A percentile compares a stretch with the other conserved stretches of the same genome.
Evolutionary conservation across 2,797 vertebrate species (phyloP).

Genomic region (Enteromius anoplus): DNA sequence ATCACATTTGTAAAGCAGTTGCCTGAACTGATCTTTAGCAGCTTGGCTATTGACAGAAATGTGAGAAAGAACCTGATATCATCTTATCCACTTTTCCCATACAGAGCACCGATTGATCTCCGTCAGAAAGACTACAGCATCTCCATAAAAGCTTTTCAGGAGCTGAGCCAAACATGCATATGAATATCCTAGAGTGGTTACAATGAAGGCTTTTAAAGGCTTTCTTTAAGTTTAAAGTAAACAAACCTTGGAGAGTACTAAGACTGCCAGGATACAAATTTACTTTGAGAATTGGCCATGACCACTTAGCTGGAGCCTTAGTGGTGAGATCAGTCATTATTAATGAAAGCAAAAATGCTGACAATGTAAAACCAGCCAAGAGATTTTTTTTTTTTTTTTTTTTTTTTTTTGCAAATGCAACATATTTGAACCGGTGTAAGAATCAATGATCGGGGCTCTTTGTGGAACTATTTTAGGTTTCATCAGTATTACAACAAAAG

Average conservation of each 20-base stretch:
- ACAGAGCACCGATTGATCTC: slow-evolving; percentile 65
- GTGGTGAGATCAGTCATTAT: slow-evolving; percentile 30
- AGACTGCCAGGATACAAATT: slow-evolving; percentile 58
- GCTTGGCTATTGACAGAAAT: slow-evolving; percentile 54
- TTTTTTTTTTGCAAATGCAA: slow-evolving; percentile 18
- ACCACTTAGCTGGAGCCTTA: slow-evolving; percentile 33
- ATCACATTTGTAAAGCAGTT: slow-evolving; percentile 36
- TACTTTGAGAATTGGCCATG: slow-evolving; percentile 38
- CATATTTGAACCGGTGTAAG: background rate
- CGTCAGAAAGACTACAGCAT: slow-evolving; percentile 63
- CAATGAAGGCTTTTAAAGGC: slow-evolving; percentile 67
- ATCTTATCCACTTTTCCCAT: slow-evolving; percentile 59
- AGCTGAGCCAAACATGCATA: slow-evolving; percentile 66
- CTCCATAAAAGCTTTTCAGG: slow-evolving; percentile 73
- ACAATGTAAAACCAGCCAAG: background rate
- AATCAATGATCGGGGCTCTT: slow-evolving; percentile 2
- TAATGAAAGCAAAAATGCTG: slow-evolving; percentile 41
- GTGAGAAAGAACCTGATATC: slow-evolving; percentile 66
- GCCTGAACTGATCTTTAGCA: slow-evolving; percentile 22
- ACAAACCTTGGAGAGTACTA: slow-evolving; percentile 56
- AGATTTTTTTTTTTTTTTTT: no score
- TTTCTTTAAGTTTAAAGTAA: slow-evolving; percentile 58
- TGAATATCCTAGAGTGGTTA: slow-evolving; percentile 64
- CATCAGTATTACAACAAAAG: background rate
- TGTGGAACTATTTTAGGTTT: background rate